Percentiles rank a stretch among this genome's conserved stretches.
Conservation (phyloP, 2,797 vertebrate genomes). For the Lutjanus campechanus region DNA sequence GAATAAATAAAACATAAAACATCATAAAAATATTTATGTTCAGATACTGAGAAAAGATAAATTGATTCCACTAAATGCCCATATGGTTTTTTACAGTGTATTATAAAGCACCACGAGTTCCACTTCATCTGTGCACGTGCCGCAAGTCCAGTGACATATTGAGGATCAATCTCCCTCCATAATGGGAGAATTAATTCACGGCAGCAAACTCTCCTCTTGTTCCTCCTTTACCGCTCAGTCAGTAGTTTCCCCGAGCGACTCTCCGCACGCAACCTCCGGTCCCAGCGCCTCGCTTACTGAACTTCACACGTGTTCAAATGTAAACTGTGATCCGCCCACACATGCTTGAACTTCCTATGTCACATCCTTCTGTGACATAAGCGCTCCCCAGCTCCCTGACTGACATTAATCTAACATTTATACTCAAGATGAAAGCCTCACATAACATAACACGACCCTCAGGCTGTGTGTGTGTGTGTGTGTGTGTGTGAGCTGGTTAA, state of each 20-base stretch:
- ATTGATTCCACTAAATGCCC: no score
- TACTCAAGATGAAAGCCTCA: conserved; percentile 52
- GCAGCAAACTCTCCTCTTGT: conserved; percentile 17
- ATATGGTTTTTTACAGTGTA: no score
- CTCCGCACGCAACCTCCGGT: conserved; percentile 25
- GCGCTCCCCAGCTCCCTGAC: conserved; percentile 45
- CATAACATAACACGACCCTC: conserved; percentile 20
- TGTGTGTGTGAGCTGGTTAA: conserved; percentile 38
- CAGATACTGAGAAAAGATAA: no score
- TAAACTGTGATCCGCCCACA: conserved; percentile 29
- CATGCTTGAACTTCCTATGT: conserved; percentile 23
- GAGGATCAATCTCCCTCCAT: conserved; percentile 12
- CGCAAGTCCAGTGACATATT: neutral
- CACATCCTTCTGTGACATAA: conserved; percentile 37
- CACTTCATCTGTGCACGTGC: conserved; percentile 2
- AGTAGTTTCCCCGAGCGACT: conserved; percentile 27
- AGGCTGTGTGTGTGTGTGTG: conserved; percentile 24
- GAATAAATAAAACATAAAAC: no score
- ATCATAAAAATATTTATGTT: no score
- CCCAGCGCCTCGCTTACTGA: conserved; percentile 13
- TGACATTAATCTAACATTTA: conserved; percentile 70
- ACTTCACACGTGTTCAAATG: conserved; percentile 41
- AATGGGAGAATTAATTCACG: conserved; percentile 10
- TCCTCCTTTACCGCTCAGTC: conserved; percentile 1
- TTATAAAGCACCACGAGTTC: conserved; percentile 7